A percentile compares a stretch with the other conserved stretches of the same genome.
Evolutionary conservation across 2,888 invertebrate genomes (phyloP).

Genomic region (Deroplatys truncata): DNA sequence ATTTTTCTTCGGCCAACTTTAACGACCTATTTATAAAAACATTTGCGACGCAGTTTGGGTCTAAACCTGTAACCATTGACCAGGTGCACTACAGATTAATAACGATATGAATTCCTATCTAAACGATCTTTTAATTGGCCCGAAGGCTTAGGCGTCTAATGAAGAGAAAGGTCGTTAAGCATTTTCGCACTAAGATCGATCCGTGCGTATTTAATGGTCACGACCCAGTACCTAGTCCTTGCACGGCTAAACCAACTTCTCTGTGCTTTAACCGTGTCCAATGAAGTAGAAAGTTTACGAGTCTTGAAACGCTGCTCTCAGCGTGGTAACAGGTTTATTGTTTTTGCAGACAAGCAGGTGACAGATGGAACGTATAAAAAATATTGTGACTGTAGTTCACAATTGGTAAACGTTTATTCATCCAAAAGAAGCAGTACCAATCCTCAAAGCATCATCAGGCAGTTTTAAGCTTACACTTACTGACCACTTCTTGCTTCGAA

Average conservation of each 20-base stretch:
- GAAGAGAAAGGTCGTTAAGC: background rate
- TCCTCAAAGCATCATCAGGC: too few species aligned
- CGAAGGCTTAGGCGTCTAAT: background rate
- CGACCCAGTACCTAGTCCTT: background rate
- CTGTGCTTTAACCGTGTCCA: too few species aligned
- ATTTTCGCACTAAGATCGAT: background rate
- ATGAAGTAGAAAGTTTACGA: background rate
- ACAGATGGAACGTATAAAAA: background rate
- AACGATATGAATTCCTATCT: background rate
- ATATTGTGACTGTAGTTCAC: too few species aligned
- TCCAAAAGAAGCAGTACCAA: too few species aligned
- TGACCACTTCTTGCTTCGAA: too few species aligned
- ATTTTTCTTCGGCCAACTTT: too few species aligned
- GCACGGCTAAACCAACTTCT: too few species aligned
- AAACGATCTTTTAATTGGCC: background rate
- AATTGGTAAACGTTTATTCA: too few species aligned
- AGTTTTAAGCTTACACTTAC: too few species aligned
- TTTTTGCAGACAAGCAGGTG: background rate
- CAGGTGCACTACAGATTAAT: background rate
- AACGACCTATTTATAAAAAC: too few species aligned
- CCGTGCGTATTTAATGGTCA: background rate
- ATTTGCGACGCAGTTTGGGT: background rate
- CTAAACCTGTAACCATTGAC: background rate
- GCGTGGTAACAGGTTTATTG: background rate
- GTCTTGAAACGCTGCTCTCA: background rate